Percentiles rank a stretch among this genome's conserved stretches.
Evolutionary conservation across 2,888 invertebrate genomes (phyloP).

Genomic region (Xestia ashworthii): DNA sequence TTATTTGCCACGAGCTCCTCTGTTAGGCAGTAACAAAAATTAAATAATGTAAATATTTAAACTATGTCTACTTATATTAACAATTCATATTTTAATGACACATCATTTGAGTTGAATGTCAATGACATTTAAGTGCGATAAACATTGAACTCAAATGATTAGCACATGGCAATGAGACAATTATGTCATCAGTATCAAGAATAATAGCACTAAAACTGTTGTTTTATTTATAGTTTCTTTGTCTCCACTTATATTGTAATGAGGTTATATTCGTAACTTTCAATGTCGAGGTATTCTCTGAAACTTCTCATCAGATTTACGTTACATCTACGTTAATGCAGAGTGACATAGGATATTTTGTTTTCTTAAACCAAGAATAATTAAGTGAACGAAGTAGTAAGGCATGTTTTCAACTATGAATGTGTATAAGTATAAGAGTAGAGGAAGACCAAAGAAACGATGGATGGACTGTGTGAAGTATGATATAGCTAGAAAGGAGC

Average conservation of each 20-base stretch:
- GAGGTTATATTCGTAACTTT: not conserved
- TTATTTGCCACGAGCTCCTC: not conserved
- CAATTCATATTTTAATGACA: not conserved
- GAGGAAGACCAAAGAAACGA: no score
- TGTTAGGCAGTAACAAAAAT: not conserved
- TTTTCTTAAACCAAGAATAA: no score
- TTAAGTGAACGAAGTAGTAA: not conserved
- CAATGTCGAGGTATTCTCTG: not conserved
- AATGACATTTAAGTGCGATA: slow-evolving; percentile 5
- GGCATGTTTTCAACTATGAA: not conserved
- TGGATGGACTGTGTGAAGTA: no score
- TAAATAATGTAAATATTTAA: not conserved
- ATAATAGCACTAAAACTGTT: not conserved
- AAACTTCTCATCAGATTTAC: not conserved
- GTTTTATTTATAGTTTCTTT: not conserved
- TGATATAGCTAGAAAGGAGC: no score
- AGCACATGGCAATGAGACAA: not conserved
- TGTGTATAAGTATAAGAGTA: no score
- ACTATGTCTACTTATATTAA: not conserved
- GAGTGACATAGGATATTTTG: not conserved
- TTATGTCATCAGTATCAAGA: not conserved
- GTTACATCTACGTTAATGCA: no score
- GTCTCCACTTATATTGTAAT: not conserved
- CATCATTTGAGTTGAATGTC: slow-evolving; percentile 2
- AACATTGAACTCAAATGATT: not conserved